phyloP scores from a whole-genome alignment of 1,140 invertebrate species.

The Zaprionus ghesquierei region DNA sequence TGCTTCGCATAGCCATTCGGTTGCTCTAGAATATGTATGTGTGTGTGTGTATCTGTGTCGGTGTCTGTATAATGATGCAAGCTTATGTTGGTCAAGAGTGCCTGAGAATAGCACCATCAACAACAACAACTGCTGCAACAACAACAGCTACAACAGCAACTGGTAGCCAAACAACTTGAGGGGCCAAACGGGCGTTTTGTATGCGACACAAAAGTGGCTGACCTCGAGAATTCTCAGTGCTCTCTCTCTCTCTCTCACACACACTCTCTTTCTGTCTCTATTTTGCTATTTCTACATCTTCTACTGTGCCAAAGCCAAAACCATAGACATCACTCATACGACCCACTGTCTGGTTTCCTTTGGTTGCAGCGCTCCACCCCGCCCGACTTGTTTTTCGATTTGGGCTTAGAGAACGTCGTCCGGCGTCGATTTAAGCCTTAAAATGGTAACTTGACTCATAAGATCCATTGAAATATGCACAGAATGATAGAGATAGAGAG shows the following conservation, averaged over 20 bases:
- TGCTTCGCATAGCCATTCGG: neutral
- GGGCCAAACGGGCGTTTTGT: slow-evolving; percentile 7
- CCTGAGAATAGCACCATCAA: slow-evolving; percentile 52
- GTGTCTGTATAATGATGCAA: slow-evolving; percentile 43
- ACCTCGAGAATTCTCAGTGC: slow-evolving; percentile 62
- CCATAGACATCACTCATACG: slow-evolving; percentile 61
- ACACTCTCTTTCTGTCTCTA: slow-evolving; percentile 9
- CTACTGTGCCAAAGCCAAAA: slow-evolving; percentile 3
- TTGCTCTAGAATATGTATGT: neutral
- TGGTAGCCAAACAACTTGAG: slow-evolving; percentile 18
- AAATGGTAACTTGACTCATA: slow-evolving; percentile 56
- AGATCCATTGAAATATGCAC: slow-evolving; percentile 38
- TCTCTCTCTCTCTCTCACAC: neutral
- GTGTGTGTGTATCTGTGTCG: neutral
- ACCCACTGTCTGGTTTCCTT: slow-evolving; percentile 21
- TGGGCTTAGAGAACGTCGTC: slow-evolving; percentile 34
- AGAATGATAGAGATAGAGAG: neutral
- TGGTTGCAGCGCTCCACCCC: slow-evolving; percentile 9
- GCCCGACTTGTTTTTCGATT: slow-evolving; percentile 16
- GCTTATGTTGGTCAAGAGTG: slow-evolving; percentile 71
- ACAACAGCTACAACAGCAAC: slow-evolving; percentile 6
- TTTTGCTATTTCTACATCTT: slow-evolving; percentile 7
- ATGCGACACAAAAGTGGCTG: slow-evolving; percentile 62
- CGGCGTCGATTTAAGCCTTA: slow-evolving; percentile 57
- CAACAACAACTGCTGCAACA: slow-evolving; percentile 23